Evolutionary conservation across 2,113 vertebrate species (phyloP).

Genomic region (Semnornis frantzii): DNA sequence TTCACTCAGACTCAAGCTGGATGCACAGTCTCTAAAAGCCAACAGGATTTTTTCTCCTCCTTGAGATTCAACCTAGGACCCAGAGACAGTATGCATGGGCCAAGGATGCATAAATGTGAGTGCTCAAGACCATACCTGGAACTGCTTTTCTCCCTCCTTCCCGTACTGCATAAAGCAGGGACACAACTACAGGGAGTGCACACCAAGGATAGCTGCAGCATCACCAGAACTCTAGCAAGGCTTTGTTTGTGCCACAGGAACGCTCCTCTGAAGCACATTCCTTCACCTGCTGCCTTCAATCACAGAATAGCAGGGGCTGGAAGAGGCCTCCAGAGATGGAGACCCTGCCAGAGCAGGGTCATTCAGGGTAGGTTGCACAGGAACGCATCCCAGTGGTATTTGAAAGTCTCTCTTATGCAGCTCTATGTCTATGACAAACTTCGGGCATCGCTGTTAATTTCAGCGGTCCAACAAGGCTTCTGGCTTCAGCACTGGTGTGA

Average conservation of each 20-base stretch:
- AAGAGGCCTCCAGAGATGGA: no score
- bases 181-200: not conserved
- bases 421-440: not conserved
- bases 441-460: not conserved
- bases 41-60: accelerated
- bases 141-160: not conserved
- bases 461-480: not conserved
- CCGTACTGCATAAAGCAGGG: not conserved
- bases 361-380: no score
- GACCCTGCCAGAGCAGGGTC: no score
- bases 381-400: no score
- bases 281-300: not conserved
- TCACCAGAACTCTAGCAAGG: not conserved
- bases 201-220: not conserved
- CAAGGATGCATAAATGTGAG: not conserved
- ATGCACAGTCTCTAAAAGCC: not conserved
- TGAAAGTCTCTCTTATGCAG: not conserved
- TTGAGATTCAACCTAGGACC: not conserved
- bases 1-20: not conserved
- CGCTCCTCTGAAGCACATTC: not conserved
- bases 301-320: not conserved
- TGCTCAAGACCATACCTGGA: not conserved
- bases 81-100: not conserved
- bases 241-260: not conserved
- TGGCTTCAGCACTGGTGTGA: not conserved